These are phyloP conservation scores for Vannuccia rotundouncinata DNA, from an alignment of 2,888 invertebrate species.

Conservation along the genomic window DNA sequence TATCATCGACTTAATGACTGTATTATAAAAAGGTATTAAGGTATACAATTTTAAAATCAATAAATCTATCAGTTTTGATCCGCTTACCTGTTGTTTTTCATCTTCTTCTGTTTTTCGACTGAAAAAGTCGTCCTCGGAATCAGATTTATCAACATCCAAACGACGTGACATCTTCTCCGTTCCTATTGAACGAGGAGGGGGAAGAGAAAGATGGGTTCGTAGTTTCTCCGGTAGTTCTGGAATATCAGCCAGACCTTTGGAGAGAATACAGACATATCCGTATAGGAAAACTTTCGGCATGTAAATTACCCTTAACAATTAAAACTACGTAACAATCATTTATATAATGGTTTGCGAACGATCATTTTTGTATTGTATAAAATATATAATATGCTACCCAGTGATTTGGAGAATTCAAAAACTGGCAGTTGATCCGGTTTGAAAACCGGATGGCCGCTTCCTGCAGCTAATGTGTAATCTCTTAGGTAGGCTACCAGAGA, in stretches of 20 bases:
- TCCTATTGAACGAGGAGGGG: background rate
- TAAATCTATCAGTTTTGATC: no score
- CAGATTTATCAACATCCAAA: slow-evolving; percentile 54
- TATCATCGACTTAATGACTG: no score
- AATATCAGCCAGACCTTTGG: background rate
- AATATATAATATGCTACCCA: no score
- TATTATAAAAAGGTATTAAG: no score
- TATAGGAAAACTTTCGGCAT: no score
- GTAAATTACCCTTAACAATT: no score
- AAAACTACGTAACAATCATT: no score
- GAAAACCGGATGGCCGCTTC: background rate
- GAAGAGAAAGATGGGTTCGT: background rate
- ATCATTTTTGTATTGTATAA: no score
- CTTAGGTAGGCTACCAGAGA: slow-evolving; percentile 2
- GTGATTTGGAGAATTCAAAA: background rate
- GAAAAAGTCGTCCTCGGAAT: slow-evolving; percentile 44
- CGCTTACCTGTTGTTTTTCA: slow-evolving; percentile 41
- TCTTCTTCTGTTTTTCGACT: slow-evolving; percentile 37
- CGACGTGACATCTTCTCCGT: background rate
- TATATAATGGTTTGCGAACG: no score
- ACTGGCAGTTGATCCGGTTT: slow-evolving; percentile 2
- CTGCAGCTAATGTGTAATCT: slow-evolving; percentile 11
- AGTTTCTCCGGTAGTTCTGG: background rate
- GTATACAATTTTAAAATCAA: no score
- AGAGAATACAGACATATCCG: no score